A percentile compares a stretch with the other conserved stretches of the same genome.
phyloP scores from a whole-genome alignment of 2,113 vertebrate genomes.

The Bos taurus region DNA sequence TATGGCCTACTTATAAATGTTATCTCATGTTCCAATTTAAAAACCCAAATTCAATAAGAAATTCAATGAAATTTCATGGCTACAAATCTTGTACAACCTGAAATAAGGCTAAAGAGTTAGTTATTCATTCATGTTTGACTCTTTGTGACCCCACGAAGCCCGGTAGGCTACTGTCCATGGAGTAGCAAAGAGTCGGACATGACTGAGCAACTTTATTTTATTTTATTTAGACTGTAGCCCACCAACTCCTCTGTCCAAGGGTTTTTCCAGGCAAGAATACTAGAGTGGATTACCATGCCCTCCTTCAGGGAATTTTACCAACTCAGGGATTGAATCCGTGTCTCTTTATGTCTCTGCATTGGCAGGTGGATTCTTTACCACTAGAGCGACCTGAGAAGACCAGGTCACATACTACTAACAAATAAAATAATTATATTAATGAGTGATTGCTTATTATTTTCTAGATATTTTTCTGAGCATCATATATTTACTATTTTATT shows the following conservation, averaged over 20 bases:
- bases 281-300: not conserved
- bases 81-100: not conserved
- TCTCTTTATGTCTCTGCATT: not conserved
- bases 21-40: not conserved
- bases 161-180: not conserved
- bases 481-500: not conserved
- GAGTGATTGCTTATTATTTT: not conserved
- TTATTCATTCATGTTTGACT: not conserved
- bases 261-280: not conserved
- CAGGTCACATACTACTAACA: not conserved
- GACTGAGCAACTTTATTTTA: not conserved
- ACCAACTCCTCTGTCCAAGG: not conserved
- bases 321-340: not conserved
- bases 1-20: not conserved
- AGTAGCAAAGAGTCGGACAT: accelerated
- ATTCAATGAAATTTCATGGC: not conserved
- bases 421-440: not conserved
- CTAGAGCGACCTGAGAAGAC: not conserved
- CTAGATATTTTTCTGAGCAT: not conserved
- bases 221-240: not conserved
- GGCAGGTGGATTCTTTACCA: not conserved
- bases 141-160: not conserved
- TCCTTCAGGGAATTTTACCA: not conserved
- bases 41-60: not conserved
- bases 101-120: not conserved